A percentile compares a stretch with the other conserved stretches of the same genome.
These are phyloP conservation scores for Alouatta palliata DNA, from an alignment of 2,113 vertebrate species.

Conservation along the genomic window DNA sequence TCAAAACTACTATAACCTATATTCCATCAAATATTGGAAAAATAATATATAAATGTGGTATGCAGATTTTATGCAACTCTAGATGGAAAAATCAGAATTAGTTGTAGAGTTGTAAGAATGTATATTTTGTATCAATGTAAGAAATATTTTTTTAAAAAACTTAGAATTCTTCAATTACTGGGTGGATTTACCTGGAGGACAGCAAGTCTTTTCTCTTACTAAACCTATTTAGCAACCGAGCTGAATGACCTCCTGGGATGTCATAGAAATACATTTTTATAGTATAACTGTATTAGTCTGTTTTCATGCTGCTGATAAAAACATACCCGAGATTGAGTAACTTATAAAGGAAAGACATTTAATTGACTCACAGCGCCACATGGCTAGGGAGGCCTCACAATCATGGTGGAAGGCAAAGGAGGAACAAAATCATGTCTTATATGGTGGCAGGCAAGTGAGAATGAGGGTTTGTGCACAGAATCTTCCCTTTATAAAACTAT, in stretches of 20 bases:
- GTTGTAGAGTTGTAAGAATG: background rate
- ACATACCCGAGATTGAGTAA: no score
- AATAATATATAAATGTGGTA: background rate
- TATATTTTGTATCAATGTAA: background rate
- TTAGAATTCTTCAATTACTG: background rate
- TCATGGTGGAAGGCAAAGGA: no score
- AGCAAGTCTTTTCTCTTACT: background rate
- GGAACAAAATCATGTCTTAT: no score
- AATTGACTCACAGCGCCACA: no score
- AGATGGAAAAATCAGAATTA: background rate
- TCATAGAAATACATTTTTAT: background rate
- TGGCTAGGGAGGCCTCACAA: no score
- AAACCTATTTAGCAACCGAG: background rate
- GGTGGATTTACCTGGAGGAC: background rate
- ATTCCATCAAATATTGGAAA: background rate
- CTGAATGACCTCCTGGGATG: background rate
- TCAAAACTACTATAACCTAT: background rate
- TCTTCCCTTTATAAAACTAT: no score
- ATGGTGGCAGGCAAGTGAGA: no score
- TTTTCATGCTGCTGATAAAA: no score
- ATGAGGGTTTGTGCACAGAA: no score
- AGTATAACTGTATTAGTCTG: background rate
- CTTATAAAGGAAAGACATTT: no score
- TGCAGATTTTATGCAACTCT: background rate
- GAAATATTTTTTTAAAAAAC: background rate